Conservation (phyloP, 1,140 invertebrate species). For the Camponotus pennsylvanicus region DNA sequence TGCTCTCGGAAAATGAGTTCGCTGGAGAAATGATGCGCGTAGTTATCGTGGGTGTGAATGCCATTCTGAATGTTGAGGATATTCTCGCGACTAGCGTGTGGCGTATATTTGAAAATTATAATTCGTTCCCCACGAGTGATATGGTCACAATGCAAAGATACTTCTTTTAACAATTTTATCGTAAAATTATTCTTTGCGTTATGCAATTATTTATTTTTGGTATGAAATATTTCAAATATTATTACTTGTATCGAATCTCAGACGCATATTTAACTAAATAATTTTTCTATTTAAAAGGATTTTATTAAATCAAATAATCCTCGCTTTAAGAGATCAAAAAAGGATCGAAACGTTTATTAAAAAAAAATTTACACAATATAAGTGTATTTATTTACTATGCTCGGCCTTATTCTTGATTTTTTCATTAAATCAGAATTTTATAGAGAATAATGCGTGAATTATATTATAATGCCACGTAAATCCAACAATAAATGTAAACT, state of each 20-base stretch:
- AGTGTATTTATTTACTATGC: too few species aligned
- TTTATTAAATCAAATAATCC: background rate
- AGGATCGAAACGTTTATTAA: too few species aligned
- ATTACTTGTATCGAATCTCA: background rate
- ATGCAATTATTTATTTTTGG: background rate
- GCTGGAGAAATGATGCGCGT: slow-evolving; percentile 17
- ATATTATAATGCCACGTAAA: background rate
- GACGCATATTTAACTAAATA: background rate
- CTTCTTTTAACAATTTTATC: background rate
- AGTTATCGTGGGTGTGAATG: slow-evolving; percentile 19
- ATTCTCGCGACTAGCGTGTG: background rate
- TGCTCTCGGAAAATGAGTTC: slow-evolving; percentile 20
- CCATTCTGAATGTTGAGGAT: background rate
- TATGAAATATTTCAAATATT: background rate
- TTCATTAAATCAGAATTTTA: background rate
- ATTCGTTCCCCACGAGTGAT: background rate
- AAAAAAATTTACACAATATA: too few species aligned
- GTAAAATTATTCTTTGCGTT: background rate
- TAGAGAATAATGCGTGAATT: background rate
- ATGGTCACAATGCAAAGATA: background rate
- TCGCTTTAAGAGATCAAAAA: too few species aligned
- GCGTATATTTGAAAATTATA: background rate
- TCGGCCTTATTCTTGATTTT: too few species aligned
- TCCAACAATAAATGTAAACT: background rate
- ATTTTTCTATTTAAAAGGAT: background rate